A percentile compares a stretch with the other conserved stretches of the same genome.
These are phyloP conservation scores for Corynorhinus townsendii DNA, from an alignment of 2,113 vertebrate species.

Conservation along the genomic window DNA sequence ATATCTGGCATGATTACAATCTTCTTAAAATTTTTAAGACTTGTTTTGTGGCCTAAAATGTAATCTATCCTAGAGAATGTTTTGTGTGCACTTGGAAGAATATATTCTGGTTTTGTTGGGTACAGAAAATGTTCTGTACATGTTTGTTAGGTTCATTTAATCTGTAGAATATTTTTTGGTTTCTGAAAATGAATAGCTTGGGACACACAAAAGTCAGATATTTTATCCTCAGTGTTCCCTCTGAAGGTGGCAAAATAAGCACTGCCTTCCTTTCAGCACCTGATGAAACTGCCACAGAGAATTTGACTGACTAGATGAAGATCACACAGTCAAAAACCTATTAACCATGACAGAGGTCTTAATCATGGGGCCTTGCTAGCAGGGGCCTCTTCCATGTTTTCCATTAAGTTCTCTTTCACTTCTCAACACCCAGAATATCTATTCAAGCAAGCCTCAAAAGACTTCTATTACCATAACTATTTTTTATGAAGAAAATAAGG, in stretches of 20 bases:
- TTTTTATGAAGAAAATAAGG: background rate
- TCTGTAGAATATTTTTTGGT: background rate
- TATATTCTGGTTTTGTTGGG: background rate
- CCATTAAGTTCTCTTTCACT: background rate
- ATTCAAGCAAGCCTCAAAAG: background rate
- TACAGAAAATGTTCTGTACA: background rate
- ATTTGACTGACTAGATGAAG: background rate
- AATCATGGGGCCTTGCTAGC: background rate
- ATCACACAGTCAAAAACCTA: background rate
- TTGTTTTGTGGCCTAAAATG: background rate
- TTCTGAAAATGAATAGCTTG: background rate
- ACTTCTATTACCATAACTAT: background rate
- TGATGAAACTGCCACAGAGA: background rate
- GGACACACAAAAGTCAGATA: background rate
- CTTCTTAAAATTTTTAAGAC: background rate
- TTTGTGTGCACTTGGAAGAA: background rate
- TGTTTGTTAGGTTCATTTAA: background rate
- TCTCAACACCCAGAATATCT: background rate
- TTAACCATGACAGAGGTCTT: background rate
- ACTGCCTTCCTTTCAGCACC: background rate
- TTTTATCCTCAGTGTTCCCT: background rate
- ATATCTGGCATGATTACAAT: background rate
- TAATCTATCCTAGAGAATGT: background rate
- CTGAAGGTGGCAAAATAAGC: background rate
- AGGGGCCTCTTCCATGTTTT: background rate